A percentile compares a stretch with the other conserved stretches of the same genome.
Conservation (phyloP, 2,113 vertebrate genomes). For the Colius striatus region DNA sequence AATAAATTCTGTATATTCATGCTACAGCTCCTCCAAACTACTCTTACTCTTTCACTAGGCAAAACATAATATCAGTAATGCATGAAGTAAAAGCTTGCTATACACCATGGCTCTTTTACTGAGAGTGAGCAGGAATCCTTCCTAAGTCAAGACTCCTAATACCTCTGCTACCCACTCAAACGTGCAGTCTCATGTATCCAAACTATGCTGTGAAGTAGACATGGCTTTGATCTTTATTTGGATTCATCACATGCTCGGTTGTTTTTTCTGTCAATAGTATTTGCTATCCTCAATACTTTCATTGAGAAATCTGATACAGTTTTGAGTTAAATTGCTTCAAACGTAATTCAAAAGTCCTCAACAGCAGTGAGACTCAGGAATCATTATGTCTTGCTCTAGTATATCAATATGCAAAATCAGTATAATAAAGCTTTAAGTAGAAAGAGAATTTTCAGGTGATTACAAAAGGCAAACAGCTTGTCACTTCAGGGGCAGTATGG, state of each 20-base stretch:
- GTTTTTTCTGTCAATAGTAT: neutral
- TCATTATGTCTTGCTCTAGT: neutral
- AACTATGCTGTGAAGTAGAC: no score
- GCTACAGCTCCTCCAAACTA: neutral
- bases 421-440: neutral
- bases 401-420: neutral
- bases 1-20: neutral
- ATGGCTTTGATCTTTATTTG: neutral
- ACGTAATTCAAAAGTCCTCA: neutral
- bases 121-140: neutral
- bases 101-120: neutral
- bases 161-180: neutral
- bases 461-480: neutral
- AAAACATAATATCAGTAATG: neutral
- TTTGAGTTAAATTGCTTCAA: neutral
- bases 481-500: neutral
- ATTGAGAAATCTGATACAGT: neutral
- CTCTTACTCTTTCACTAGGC: neutral
- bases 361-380: neutral
- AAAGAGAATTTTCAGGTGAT: neutral
- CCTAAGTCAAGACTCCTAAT: neutral
- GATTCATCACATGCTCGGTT: neutral
- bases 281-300: neutral
- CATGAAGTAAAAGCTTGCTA: neutral
- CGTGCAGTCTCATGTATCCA: neutral